Base-by-base conservation (phyloP, 2,113 vertebrate genomes). In the Zingel zingel region DNA sequence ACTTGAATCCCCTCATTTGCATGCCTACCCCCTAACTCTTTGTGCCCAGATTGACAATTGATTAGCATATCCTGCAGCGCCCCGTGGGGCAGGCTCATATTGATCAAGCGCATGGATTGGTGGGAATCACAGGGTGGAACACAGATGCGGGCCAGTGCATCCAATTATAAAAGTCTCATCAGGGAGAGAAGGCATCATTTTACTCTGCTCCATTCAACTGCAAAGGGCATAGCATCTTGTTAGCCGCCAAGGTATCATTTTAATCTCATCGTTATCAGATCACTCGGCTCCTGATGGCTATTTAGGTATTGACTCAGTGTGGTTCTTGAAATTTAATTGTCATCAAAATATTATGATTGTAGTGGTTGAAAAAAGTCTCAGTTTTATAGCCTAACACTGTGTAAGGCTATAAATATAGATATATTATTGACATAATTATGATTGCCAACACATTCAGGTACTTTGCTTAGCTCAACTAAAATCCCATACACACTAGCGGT, bases 81-180 rank as follows among this genome's bases (percentile, higher is more conserved):
- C 81, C 81, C 15, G 19, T 25, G 68, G 75, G 67, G 61, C n/a
- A 13, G 75, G 66, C 39, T 78, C 88, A 91, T 33, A 33, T 89
- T 82, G 84, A 90, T 88, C 69, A 73, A 50, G 74, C 63, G 67
- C 73, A 85, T 83, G 77, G 89, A 91, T 89, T 82, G 86, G 84
- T 85, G 82, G 77, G 81, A 81, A 88, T 70, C 81, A 81, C 81
- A 79, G 70, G 59, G 80, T 73, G 74, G 79, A 92, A 84, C 87
- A 84, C 86, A 89, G 86, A 86, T 88, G 84, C 74, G 58, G 83
- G 80, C 72, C 62, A 30, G 74, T 62, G 74, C 74, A 83, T 89
- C 89, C 90, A 93, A 88, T 93, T 93, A 90, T 82, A 83, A 57
- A 64, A 80, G 64, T 89, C 85, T 81, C 66, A 88, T 69, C 64